Base-by-base conservation (phyloP, 2,888 invertebrate species). In the Apotomis capreana region DNA sequence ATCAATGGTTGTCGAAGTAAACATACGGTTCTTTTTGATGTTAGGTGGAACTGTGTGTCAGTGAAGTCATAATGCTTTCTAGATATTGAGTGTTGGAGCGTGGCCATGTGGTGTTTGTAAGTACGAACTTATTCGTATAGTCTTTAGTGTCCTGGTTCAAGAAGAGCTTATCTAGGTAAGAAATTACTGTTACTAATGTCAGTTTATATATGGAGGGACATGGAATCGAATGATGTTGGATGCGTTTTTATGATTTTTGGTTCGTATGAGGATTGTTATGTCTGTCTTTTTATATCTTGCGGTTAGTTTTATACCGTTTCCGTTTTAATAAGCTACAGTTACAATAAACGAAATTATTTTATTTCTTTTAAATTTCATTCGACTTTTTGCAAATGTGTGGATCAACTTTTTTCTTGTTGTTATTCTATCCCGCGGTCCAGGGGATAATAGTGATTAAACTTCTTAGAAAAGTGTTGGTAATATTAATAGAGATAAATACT, bases 1-100 rank as follows among this genome's bases (percentile, higher is more conserved):
- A 90, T 91, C 90, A 92, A 91, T 89, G 87, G 83, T 77, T 83
- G 84, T 86, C 83, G 84, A 83, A 82, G 84, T 84, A 87, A 86
- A 87, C 82, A 80, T 81, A 81, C 81, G 77, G 76, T 80, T 79
- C 80, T 84, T 86, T 88, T 89, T 88, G 88, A 89, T 87, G 86
- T 89, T 76, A 74, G 77, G 63, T 76, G 74, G 77, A 78, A 78
- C 72, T 76, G 77, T 73, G 73, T 69, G 63, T 73, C 37, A 68
- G 69, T 64, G 64, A 40, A 60, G 69, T 69, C 76, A 79, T 79
- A 76, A 78, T 77, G 76, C 75, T 78, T 70, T 78, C 74, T 74
- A 75, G 72, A 70, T 79, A 78, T 78, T 77, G 78, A 76, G 78
- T 75, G 74, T 75, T 74, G 67, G 67, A 71, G 13, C 15, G 58